A percentile compares a stretch with the other conserved stretches of the same genome.
Conservation (phyloP, 2,888 invertebrate genomes). For the Synergus japonicus region DNA sequence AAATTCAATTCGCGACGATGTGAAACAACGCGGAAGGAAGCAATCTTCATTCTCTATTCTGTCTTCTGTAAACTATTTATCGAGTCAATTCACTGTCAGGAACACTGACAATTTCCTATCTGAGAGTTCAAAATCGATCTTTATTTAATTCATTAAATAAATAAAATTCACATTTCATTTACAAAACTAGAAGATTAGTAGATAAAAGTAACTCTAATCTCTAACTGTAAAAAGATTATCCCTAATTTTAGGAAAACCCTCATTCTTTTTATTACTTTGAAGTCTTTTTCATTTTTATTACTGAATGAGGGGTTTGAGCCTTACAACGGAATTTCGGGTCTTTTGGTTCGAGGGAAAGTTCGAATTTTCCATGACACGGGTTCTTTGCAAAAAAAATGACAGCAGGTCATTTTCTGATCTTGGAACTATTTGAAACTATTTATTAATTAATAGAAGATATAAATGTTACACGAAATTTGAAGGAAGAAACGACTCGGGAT, state of each 20-base stretch:
- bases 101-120: neutral
- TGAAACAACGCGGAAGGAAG: slow-evolving; percentile 29
- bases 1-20: slow-evolving; percentile 25
- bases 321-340: neutral
- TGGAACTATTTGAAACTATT: too few species aligned
- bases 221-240: neutral
- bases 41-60: slow-evolving; percentile 32
- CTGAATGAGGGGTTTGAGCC: neutral
- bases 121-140: neutral
- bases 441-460: neutral
- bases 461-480: slow-evolving; percentile 3
- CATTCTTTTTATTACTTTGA: too few species aligned
- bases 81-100: neutral
- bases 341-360: neutral
- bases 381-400: neutral
- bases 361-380: neutral
- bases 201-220: neutral
- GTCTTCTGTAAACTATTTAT: slow-evolving; percentile 19
- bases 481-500: slow-evolving; percentile 19
- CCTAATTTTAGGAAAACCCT: neutral
- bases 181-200: neutral
- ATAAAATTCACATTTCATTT: too few species aligned
- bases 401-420: neutral
- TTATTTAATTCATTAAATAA: neutral
- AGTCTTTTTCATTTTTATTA: neutral